Base-by-base conservation (phyloP, 1,140 invertebrate genomes). In the Panagrolaimus sp. region DNA sequence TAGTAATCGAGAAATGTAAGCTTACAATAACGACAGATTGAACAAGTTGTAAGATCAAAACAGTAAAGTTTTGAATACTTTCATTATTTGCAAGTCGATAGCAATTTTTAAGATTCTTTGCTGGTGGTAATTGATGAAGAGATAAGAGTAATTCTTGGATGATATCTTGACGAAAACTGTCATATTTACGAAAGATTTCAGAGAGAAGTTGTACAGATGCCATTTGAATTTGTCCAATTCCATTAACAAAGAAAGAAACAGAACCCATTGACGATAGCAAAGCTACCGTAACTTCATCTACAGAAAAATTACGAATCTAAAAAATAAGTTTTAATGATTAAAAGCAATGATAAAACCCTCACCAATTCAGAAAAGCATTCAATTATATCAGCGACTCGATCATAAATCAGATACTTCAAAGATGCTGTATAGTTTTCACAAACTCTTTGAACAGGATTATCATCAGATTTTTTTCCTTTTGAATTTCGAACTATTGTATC, bases 171-270 rank as follows among this genome's bases (percentile, higher is more conserved):
- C 96, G 87, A 84, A 97, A 93, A 82, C 93, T 93, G 76, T 96
- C 93, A 84, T 98, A 98, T 78, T 90, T 88, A 8, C 92, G 91
- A 85, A 98, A 98, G 81, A 98, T 91, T 88, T 93, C 91, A 47
- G 94, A 96, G 13, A 97, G 92, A 38, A 98, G 87, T 84, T 94
- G 93, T 69, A 98, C 87, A n/a, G 94, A 90, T 73, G 91, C 90
- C 66, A 98, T 86, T 83, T 99, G 96, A 42, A 99, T 85, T 84
- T 97, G 95, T 81, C 91, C 92, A 68, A 98, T 90, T 80, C 93
- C 94, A 85, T 98, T 95, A 5, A 98, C 93, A 86, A 99, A 99
- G 85, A 99, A 98, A 0, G 95, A 92, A 46, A 92, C 91, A 1
- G 97, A 92, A n/a, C 57, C 72, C 27, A 80, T 11, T n/a, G 75